Percentiles rank a stretch among this genome's conserved stretches.
Evolutionary conservation across 2,113 vertebrate genomes (phyloP).

Genomic region (Eclectus roratus): DNA sequence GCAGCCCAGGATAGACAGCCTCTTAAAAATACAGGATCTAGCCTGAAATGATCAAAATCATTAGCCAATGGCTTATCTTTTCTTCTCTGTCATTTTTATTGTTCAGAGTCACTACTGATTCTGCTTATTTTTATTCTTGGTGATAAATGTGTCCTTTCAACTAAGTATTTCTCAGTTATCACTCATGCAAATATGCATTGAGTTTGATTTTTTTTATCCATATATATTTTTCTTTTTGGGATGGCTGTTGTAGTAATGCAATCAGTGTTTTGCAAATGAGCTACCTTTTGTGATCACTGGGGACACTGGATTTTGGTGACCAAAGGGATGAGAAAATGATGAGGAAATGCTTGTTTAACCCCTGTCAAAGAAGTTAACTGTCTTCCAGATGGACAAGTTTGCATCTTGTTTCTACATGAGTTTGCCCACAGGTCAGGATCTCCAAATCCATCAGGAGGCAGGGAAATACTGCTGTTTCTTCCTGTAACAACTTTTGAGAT

Average conservation of each 20-base stretch:
- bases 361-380: background rate
- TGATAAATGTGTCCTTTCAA: background rate
- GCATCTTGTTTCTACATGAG: background rate
- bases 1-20: background rate
- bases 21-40: background rate
- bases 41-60: background rate
- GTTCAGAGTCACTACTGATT: background rate
- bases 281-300: accelerated
- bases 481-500: background rate
- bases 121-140: background rate
- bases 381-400: background rate
- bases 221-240: background rate
- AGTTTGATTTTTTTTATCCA: background rate
- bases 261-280: background rate
- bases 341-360: background rate
- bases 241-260: background rate
- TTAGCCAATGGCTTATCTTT: background rate
- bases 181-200: background rate
- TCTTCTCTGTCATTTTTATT: background rate
- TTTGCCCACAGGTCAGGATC: background rate
- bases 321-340: background rate
- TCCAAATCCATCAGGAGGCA: background rate
- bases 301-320: background rate
- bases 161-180: background rate
- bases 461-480: background rate